Conservation (phyloP, 2,113 vertebrate genomes). For the Spheniscus mendiculus region DNA sequence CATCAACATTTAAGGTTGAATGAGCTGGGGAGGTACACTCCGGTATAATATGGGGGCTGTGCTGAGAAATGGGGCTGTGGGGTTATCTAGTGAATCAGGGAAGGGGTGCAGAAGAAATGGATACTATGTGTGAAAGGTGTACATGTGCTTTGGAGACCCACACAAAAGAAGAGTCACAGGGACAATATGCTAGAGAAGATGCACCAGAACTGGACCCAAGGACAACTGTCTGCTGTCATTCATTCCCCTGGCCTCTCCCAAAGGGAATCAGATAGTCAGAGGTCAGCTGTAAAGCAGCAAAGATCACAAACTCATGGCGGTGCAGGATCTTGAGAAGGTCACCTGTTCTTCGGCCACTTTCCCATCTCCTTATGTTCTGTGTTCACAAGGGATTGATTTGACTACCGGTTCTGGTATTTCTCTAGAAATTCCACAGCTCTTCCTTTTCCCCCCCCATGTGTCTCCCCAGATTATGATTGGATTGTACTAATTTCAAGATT, state of each 20-base stretch:
- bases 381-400: neutral
- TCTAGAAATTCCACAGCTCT: neutral
- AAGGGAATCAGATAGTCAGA: neutral
- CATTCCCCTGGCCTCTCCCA: neutral
- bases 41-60: rapidly evolving
- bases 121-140: neutral
- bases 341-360: neutral
- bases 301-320: neutral
- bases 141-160: neutral
- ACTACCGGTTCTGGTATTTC: neutral
- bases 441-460: neutral
- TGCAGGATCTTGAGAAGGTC: neutral
- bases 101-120: neutral
- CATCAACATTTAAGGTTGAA: rapidly evolving
- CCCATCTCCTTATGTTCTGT: neutral
- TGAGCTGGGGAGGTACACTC: neutral
- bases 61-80: neutral
- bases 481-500: neutral
- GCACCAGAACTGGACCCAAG: neutral
- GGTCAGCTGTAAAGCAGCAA: neutral
- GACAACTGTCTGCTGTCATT: neutral
- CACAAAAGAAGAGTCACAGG: neutral
- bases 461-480: neutral
- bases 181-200: neutral
- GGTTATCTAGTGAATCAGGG: neutral